phyloP scores from a whole-genome alignment of 2,797 vertebrate species.

The Pantherophis vulpinus region DNA sequence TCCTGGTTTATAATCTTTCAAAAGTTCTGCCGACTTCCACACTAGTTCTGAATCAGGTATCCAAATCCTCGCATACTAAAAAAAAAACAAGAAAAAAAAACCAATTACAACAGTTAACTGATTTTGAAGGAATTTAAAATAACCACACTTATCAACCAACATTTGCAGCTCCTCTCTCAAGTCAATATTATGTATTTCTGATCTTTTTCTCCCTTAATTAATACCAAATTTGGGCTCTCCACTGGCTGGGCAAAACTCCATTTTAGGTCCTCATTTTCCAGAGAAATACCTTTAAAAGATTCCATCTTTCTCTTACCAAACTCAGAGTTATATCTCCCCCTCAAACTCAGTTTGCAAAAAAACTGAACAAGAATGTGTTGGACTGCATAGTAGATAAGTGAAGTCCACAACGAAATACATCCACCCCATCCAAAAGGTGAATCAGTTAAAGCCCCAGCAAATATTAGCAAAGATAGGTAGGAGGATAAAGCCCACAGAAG shows the following conservation, averaged over 20 bases:
- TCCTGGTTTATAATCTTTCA: slow-evolving; percentile 90
- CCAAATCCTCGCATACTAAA: slow-evolving; percentile 94
- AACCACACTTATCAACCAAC: neutral
- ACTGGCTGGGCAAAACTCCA: neutral
- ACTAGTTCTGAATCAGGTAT: slow-evolving; percentile 95
- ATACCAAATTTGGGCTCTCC: neutral
- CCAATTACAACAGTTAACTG: neutral
- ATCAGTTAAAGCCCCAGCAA: neutral
- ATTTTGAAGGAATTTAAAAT: neutral
- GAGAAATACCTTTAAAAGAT: neutral
- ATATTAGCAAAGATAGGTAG: neutral
- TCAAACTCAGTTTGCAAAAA: neutral
- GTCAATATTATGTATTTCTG: neutral
- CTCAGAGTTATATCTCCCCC: neutral
- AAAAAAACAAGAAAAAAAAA: slow-evolving; percentile 6
- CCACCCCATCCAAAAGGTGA: neutral
- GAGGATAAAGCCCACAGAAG: neutral
- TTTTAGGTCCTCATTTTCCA: neutral
- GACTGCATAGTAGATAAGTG: neutral
- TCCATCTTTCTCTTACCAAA: neutral
- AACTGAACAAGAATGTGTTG: neutral
- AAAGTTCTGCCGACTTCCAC: slow-evolving; percentile 95
- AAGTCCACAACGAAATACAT: neutral
- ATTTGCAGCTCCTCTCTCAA: too few relatives aligned
- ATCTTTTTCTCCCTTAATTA: neutral